Base-by-base conservation (phyloP, 1,140 invertebrate genomes). In the Cheumatopsyche charites region DNA sequence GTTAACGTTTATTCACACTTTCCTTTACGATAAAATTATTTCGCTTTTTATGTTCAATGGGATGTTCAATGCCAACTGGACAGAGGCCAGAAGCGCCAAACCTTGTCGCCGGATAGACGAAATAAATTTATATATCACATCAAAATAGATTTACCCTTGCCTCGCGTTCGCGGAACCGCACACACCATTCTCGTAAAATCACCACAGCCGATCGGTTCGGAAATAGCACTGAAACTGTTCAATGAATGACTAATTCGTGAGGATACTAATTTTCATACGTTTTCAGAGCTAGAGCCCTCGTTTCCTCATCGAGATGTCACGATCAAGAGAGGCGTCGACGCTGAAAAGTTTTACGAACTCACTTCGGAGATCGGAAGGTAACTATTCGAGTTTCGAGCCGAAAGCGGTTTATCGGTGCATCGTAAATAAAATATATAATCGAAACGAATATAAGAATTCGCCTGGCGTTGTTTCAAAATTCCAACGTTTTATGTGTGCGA, bases 281-380 rank as follows among this genome's bases (percentile, higher is more conserved):
- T 79, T 90, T 71, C 88, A 96, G 93, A 95, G 80, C 82, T 94
- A 76, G 91, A 94, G 76, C 89, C 93, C 7, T 90, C 90, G 71
- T 95, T 96, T 83, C 90, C 91, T 0, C 91, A 90, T 79, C 86
- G 92, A 81, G 90, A 95, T 85, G 93, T 95, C 71, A 87, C 83
- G 62, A 89, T 95, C 77, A 89, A 91, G 78, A 87, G 90, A 67
- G 90, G 88, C 74, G 87, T 89, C 55, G 91, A 94, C 80, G 90
- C 94, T 74, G 90, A 93, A 80, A 88, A 93, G 77, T 86, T 87
- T 77, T 95, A 91, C 79, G 91, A 94, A 73, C 87, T 95, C 77
- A 87, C 93, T 73, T 87, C 89, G 21, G 94, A 96, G 84, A 88
- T 92, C 73, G 91, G 91, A 78, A 86, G 91, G 90, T 91, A 80